Conservation (phyloP, 1,140 invertebrate species). For the Asobara japonica region DNA sequence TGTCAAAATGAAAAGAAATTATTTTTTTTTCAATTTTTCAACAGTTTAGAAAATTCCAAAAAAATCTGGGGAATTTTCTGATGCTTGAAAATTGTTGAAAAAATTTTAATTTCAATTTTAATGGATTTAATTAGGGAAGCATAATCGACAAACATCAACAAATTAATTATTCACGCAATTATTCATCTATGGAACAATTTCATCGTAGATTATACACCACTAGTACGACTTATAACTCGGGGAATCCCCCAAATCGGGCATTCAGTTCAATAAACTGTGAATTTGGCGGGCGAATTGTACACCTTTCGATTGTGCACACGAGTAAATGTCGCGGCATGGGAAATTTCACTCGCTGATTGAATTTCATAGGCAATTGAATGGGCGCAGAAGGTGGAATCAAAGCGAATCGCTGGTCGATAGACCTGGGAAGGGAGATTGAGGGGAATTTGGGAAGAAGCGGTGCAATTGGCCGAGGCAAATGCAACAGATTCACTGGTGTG, state of each 20-base stretch:
- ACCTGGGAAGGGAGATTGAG: not conserved
- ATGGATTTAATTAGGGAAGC: no score
- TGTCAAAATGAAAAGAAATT: no score
- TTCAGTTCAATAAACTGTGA: slow-evolving; percentile 1
- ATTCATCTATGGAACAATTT: not conserved
- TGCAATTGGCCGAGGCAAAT: not conserved
- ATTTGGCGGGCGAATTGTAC: not conserved
- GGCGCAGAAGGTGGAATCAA: not conserved
- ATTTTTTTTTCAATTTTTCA: no score
- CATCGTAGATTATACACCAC: not conserved
- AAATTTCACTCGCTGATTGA: not conserved
- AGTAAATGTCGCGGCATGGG: not conserved
- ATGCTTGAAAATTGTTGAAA: no score
- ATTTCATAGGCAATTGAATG: slow-evolving; percentile 4
- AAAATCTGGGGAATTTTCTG: no score
- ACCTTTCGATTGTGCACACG: not conserved
- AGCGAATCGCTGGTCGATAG: not conserved
- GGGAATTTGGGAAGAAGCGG: not conserved
- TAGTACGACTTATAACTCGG: not conserved
- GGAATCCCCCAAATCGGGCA: not conserved
- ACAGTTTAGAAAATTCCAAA: no score
- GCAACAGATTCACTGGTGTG: not conserved
- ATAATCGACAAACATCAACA: not conserved
- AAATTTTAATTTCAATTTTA: no score
- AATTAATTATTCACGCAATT: not conserved